These are phyloP conservation scores for Osmerus eperlanus DNA, from an alignment of 2,113 vertebrate species.

Conservation along the genomic window DNA sequence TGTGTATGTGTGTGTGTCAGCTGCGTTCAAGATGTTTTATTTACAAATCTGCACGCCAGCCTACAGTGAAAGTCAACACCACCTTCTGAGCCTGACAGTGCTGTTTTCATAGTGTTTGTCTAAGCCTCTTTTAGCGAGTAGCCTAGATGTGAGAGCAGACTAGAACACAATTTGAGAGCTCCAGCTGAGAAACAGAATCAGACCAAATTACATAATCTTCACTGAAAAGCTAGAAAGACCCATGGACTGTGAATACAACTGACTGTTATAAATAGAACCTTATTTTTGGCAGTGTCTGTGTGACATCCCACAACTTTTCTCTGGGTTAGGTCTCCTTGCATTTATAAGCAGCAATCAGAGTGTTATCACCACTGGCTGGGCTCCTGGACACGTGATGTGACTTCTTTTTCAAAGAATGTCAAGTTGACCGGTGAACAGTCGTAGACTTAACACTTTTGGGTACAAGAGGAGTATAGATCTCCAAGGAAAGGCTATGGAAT, in stretches of 20 bases:
- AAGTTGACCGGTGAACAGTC: too few species aligned
- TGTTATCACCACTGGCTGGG: too few species aligned
- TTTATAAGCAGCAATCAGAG: too few species aligned
- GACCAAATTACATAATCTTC: conserved; percentile 21
- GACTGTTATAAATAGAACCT: too few species aligned
- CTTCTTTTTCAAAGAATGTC: too few species aligned
- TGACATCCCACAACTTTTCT: too few species aligned
- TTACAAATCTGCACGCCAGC: not conserved
- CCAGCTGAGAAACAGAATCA: conserved; percentile 23
- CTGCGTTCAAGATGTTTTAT: not conserved
- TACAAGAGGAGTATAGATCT: too few species aligned
- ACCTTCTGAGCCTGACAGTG: not conserved
- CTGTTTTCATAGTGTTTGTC: not conserved
- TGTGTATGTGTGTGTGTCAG: conserved; percentile 8
- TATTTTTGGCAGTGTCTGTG: not conserved
- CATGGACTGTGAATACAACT: conserved; percentile 2
- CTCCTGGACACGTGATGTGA: too few species aligned
- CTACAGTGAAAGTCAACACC: too few species aligned
- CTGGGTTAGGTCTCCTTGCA: too few species aligned
- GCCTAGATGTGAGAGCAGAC: conserved; percentile 19
- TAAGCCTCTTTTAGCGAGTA: not conserved
- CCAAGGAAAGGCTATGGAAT: too few species aligned
- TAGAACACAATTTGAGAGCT: conserved; percentile 4
- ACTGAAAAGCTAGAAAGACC: conserved; percentile 7
- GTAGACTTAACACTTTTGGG: too few species aligned